A percentile compares a stretch with the other conserved stretches of the same genome.
Evolutionary conservation across 1,140 invertebrate species (phyloP).

Genomic region (Pygmarrhopalites habei): DNA sequence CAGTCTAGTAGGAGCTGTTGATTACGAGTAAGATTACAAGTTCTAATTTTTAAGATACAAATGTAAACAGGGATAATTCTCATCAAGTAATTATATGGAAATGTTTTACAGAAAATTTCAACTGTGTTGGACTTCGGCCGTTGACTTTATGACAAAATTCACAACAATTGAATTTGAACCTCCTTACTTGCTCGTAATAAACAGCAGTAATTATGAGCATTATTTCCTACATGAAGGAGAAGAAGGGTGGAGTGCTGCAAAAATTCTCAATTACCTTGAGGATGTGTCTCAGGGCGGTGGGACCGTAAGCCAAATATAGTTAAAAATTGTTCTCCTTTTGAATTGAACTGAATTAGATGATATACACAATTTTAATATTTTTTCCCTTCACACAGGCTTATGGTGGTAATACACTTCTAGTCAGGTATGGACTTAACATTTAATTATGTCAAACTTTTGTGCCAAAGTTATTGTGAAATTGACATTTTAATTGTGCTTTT

Average conservation of each 20-base stretch:
- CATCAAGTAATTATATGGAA: too few species aligned
- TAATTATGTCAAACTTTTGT: too few species aligned
- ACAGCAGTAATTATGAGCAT: slow-evolving; percentile 12
- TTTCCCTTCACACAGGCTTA: slow-evolving; percentile 53
- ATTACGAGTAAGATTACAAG: not conserved
- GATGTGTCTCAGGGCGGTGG: not conserved
- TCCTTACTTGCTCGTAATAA: slow-evolving; percentile 5
- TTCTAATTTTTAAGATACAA: not conserved
- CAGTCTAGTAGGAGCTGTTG: not conserved
- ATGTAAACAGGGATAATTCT: too few species aligned
- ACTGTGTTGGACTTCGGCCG: slow-evolving; percentile 1
- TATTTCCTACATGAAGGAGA: not conserved
- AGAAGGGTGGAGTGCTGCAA: not conserved
- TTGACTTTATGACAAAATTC: slow-evolving; percentile 8
- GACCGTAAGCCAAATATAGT: not conserved
- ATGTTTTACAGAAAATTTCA: slow-evolving; percentile 1
- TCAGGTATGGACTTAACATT: too few species aligned
- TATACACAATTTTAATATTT: too few species aligned
- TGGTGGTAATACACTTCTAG: slow-evolving; percentile 67
- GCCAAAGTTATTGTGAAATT: too few species aligned
- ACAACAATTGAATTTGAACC: not conserved
- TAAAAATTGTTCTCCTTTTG: too few species aligned
- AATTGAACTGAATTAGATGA: too few species aligned
- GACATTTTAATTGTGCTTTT: too few species aligned
- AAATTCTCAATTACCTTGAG: not conserved